A percentile compares a stretch with the other conserved stretches of the same genome.
These are phyloP conservation scores for Nymphicus hollandicus DNA, from an alignment of 2,113 vertebrate species.

Conservation along the genomic window DNA sequence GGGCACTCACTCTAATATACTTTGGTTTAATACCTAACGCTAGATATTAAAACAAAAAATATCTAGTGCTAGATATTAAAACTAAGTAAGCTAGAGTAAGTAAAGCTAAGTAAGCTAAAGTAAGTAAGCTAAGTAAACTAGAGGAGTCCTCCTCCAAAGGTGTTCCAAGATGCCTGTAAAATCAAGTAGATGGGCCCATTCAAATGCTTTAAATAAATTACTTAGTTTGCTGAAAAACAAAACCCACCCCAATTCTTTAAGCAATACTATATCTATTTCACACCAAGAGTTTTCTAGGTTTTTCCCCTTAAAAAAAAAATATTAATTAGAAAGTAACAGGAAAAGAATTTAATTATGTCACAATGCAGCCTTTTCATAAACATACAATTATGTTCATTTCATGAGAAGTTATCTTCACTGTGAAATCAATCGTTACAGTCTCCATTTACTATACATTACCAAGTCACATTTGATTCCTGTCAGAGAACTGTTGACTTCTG, in stretches of 20 bases:
- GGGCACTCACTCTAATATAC: background rate
- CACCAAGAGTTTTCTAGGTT: background rate
- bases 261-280: constrained; percentile 3
- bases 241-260: background rate
- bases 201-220: constrained; percentile 8
- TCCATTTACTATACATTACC: constrained; percentile 59
- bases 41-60: background rate
- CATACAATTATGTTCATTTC: constrained; percentile 55
- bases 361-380: constrained; percentile 53
- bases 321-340: constrained; percentile 40
- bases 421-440: constrained; percentile 71
- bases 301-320: background rate
- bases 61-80: background rate
- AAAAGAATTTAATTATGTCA: constrained; percentile 65
- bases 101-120: background rate
- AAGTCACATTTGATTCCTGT: constrained; percentile 68
- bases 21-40: background rate
- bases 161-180: background rate
- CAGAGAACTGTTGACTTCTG: constrained; percentile 41
- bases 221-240: constrained; percentile 4
- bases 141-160: background rate
- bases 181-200: background rate
- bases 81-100: background rate
- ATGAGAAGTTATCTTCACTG: constrained; percentile 72
- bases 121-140: background rate